Evolutionary conservation across 2,797 vertebrate genomes (phyloP).

Genomic region (Centroberyx gerrardi): DNA sequence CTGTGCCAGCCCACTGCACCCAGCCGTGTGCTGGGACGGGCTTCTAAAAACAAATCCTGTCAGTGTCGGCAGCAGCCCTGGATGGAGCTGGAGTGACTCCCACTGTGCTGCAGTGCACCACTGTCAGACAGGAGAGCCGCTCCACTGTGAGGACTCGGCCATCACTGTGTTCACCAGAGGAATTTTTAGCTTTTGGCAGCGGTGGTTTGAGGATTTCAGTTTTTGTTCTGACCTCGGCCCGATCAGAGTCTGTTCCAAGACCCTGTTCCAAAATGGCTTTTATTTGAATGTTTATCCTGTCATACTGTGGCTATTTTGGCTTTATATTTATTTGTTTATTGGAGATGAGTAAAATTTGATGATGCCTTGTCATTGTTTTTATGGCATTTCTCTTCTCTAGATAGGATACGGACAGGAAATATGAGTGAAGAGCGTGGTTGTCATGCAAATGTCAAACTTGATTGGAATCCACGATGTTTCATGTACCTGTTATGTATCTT

Average conservation of each 20-base stretch:
- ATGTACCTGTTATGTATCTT: too few relatives aligned
- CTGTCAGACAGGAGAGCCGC: conserved; percentile 72
- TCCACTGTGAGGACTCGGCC: conserved; percentile 49
- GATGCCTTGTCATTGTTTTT: not conserved
- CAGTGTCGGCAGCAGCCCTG: conserved; percentile 49
- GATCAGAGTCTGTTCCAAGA: not conserved
- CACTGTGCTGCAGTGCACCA: conserved; percentile 89
- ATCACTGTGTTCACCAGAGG: conserved; percentile 23
- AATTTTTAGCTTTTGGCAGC: not conserved
- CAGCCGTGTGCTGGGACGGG: conserved; percentile 28
- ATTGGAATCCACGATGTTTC: not conserved
- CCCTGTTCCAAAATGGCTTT: not conserved
- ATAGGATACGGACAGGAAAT: not conserved
- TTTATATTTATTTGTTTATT: not conserved
- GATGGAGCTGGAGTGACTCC: conserved; percentile 74
- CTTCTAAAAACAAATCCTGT: conserved; percentile 41
- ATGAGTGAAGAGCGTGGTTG: too few relatives aligned
- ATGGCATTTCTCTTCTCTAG: not conserved
- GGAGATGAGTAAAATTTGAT: not conserved
- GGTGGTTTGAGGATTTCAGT: conserved; percentile 12
- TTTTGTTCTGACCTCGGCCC: not conserved
- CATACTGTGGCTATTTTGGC: too few relatives aligned
- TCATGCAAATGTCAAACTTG: not conserved
- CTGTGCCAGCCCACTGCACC: conserved; percentile 1
- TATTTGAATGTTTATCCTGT: not conserved